These are phyloP conservation scores for Eupristina koningsbergeri DNA, from an alignment of 1,140 invertebrate species.

Conservation along the genomic window DNA sequence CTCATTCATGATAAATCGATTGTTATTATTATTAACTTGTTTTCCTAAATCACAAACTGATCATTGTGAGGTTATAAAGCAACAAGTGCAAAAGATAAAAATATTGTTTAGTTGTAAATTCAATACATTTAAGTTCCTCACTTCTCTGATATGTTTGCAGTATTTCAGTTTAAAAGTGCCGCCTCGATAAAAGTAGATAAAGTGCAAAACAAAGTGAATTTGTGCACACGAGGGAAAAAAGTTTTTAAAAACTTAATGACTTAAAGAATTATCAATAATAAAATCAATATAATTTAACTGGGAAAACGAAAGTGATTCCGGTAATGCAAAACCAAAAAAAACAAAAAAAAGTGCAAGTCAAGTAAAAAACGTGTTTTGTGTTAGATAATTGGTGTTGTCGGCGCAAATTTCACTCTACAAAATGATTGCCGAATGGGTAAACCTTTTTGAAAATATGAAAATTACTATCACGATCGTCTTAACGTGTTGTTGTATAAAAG, in stretches of 20 bases:
- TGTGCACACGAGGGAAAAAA: background rate
- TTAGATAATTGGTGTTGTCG: slow-evolving; percentile 33
- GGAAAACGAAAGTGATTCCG: slow-evolving; percentile 40
- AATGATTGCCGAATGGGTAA: slow-evolving; percentile 68
- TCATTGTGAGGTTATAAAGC: background rate
- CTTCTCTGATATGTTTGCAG: background rate
- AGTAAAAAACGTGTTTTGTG: slow-evolving; percentile 15
- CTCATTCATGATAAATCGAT: no score
- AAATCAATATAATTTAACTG: background rate
- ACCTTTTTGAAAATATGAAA: slow-evolving; percentile 5
- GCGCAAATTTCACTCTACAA: slow-evolving; percentile 38
- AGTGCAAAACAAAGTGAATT: slow-evolving; percentile 12
- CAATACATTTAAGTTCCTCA: background rate
- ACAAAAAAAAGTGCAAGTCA: slow-evolving; percentile 13
- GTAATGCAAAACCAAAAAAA: background rate
- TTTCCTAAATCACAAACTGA: background rate
- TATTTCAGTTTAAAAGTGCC: background rate
- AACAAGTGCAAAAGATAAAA: background rate
- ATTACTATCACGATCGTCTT: background rate
- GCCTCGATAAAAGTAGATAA: slow-evolving; percentile 17
- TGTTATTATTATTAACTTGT: background rate
- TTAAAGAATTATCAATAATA: slow-evolving; percentile 19
- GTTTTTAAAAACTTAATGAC: slow-evolving; percentile 23
- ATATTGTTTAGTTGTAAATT: no score
- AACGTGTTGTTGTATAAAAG: background rate